Evolutionary conservation across 2,888 invertebrate genomes (phyloP), one percentile per base, ranked within the genome.

Genomic region (Parascotia fuliginaria): DNA sequence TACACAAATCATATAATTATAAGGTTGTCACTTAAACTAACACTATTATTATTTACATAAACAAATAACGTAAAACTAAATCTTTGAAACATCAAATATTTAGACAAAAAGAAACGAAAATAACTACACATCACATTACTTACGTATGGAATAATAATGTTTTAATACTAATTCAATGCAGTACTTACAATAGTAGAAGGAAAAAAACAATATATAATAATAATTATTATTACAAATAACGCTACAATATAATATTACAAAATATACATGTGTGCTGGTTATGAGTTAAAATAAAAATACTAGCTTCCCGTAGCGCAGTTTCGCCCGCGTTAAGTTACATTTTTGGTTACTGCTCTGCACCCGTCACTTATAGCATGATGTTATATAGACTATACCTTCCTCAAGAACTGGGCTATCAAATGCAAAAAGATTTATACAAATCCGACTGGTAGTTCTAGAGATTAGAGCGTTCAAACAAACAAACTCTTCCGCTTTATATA

Each of bases 171-270:
- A 60, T 60, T 70, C 68, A 76, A 65, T 73, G 70, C 71, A 61
- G 68, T 78, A 78, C 76, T 74, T 79, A 79, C 71, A 75, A 56
- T 43, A 39, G 55, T 60, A 64, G 51, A 62, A 48, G 55, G 60
- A 59, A 55, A 3, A 7, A 50, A 54, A 65, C 41, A 52, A 55
- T 51, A 60, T 11, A 42, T 54, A 61, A 67, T 53, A 60, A 49
- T 38, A 24, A 41, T 41, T 22, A 41, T 41, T 32, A 33, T 40
- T 47, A 41, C 31, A 31, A 72, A 62, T 70, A 84, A 79, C 57
- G 61, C 47, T 81, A 85, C 85, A 85, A 85, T 83, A 85, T 84
- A 84, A 85, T 67, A 83, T 80, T 81, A 86, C 85, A 85, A 85
- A 83, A 86, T 85, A 85, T 86, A 86, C 85, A 86, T 64, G 64